phyloP scores from a whole-genome alignment of 2,888 invertebrate species.

The Tinea semifulvella region DNA sequence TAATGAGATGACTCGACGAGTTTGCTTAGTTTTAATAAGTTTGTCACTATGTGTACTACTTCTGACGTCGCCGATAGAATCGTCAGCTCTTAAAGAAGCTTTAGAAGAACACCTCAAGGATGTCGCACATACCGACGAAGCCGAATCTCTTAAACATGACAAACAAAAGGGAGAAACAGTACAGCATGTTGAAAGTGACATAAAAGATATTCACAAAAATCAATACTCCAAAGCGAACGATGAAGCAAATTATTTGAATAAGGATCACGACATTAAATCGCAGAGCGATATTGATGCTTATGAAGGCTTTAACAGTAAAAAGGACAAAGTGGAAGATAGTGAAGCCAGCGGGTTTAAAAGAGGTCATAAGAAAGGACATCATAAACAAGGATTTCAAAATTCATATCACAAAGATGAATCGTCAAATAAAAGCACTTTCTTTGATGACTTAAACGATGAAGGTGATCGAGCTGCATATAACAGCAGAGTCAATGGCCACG shows the following conservation, averaged over 20 bases:
- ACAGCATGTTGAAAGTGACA: conserved; percentile 47
- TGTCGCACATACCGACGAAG: conserved; percentile 45
- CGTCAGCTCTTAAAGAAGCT: conserved; percentile 50
- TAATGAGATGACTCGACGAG: conserved; percentile 45
- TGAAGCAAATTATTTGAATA: conserved; percentile 53
- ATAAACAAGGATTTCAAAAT: conserved; percentile 74
- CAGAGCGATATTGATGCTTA: conserved; percentile 51
- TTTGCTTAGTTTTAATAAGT: conserved; percentile 29
- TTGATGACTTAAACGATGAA: conserved; percentile 69
- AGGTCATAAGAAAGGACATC: conserved; percentile 73
- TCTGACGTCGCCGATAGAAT: conserved; percentile 32
- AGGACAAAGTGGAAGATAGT: conserved; percentile 54
- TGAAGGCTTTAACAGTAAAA: conserved; percentile 47
- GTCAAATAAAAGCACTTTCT: conserved; percentile 73
- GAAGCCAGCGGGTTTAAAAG: conserved; percentile 48
- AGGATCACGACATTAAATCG: conserved; percentile 53
- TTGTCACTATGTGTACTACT: conserved; percentile 34
- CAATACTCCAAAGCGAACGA: conserved; percentile 55
- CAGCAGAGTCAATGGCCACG: conserved; percentile 44
- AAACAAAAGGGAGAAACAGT: conserved; percentile 56
- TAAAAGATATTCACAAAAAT: conserved; percentile 51
- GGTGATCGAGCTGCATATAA: conserved; percentile 54
- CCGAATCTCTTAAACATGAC: conserved; percentile 47
- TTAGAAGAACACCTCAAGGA: conserved; percentile 59
- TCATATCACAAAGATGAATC: conserved; percentile 76